These are phyloP conservation scores for Girardinichthys multiradiatus DNA, from an alignment of 2,113 vertebrate species.

Conservation along the genomic window DNA sequence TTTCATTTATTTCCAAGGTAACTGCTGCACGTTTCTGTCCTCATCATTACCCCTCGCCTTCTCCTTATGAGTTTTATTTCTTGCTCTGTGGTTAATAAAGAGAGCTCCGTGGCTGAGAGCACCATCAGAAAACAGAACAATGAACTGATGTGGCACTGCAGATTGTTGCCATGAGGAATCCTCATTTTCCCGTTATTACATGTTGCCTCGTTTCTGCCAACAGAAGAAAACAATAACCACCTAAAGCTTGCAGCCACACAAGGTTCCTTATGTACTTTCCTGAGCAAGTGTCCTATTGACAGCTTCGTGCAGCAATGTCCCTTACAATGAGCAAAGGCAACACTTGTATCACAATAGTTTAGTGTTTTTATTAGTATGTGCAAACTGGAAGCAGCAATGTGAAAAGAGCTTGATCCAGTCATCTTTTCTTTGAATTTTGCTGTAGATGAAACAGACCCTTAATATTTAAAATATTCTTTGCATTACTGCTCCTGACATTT, in stretches of 20 bases:
- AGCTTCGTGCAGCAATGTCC: constrained; percentile 19
- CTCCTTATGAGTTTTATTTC: not conserved
- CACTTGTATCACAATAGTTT: not conserved
- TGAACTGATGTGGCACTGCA: not conserved
- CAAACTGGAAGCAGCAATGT: not conserved
- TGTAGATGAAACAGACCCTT: not conserved
- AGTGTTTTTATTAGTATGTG: not conserved
- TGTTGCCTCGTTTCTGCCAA: constrained; percentile 1
- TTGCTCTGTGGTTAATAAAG: constrained; percentile 7
- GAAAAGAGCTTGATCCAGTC: not conserved
- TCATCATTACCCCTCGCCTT: not conserved
- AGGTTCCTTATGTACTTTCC: constrained; percentile 10
- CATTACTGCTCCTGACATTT: not conserved
- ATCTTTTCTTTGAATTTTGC: not conserved
- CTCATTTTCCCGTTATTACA: constrained; percentile 31
- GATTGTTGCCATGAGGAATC: constrained; percentile 17
- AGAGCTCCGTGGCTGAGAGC: constrained; percentile 3
- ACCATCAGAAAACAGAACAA: constrained; percentile 3
- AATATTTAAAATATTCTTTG: not conserved
- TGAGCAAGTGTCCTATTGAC: constrained; percentile 14
- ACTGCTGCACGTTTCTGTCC: not conserved
- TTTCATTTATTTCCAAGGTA: constrained; percentile 6
- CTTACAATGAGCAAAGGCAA: constrained; percentile 6
- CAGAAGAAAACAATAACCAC: constrained; percentile 21
- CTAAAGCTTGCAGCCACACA: not conserved